phyloP scores from a whole-genome alignment of 2,888 invertebrate genomes.

The Nycteola revayana region DNA sequence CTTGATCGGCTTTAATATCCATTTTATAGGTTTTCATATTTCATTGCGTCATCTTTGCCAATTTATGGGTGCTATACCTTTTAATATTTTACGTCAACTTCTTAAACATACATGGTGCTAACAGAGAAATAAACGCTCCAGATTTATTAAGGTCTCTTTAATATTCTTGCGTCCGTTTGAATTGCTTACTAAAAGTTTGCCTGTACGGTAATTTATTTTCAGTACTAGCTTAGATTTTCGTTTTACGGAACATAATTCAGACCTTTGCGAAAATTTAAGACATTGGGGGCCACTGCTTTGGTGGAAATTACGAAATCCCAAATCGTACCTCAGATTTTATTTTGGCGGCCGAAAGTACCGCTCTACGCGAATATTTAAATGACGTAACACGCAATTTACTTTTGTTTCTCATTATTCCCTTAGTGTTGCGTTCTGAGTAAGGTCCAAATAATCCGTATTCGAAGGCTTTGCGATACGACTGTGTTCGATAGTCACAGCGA shows the following conservation, averaged over 20 bases:
- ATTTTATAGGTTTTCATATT: slow-evolving; percentile 21
- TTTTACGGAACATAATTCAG: slow-evolving; percentile 22
- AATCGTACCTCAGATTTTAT: too few species aligned
- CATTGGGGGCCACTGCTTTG: slow-evolving; percentile 10
- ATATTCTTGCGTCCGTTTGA: too few species aligned
- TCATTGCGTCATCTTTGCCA: slow-evolving; percentile 21
- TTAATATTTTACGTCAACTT: slow-evolving; percentile 35
- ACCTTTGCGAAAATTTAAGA: slow-evolving; percentile 11
- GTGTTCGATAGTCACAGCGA: too few species aligned
- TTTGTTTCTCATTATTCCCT: too few species aligned
- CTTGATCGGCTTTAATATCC: slow-evolving; percentile 18
- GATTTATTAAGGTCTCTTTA: slow-evolving; percentile 34
- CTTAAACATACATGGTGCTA: slow-evolving; percentile 23
- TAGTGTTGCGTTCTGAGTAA: too few species aligned
- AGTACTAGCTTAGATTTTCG: slow-evolving; percentile 18
- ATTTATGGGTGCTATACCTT: slow-evolving; percentile 17
- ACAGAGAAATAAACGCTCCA: slow-evolving; percentile 24
- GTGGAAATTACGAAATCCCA: slow-evolving; percentile 3
- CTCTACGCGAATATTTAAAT: too few species aligned
- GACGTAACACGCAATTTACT: too few species aligned
- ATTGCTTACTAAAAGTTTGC: slow-evolving; percentile 5
- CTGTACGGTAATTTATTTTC: slow-evolving; percentile 16
- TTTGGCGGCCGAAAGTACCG: too few species aligned
- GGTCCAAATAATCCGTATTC: too few species aligned
- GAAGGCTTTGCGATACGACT: too few species aligned